Base-by-base conservation (phyloP, 1,140 invertebrate species). In the Caenorhabditis inopinata region DNA sequence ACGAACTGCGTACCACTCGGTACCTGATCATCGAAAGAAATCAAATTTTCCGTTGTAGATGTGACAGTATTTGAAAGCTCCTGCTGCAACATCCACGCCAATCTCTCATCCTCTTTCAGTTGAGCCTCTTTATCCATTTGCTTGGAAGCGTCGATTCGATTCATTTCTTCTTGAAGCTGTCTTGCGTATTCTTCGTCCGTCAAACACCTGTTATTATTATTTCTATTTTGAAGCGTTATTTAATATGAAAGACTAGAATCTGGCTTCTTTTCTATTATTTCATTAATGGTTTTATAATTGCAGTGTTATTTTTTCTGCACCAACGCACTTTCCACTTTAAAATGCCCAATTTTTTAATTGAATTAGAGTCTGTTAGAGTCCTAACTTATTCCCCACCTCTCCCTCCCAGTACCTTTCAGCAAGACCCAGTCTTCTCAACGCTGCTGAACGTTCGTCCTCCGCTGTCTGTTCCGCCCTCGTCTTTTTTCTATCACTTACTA, bases 41-140 rank as follows among this genome's bases (percentile, higher is more conserved):
- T 68, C 32, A 68, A 68, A 42, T 68, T 18, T 68, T 32, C n/a
- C 14, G 58, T 21, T 42, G 11, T n/a, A 16, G 29, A 16, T 18
- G n/a, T 32, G 38, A 14, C 6, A 12, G 9, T 4, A 16, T 5
- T 14, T 9, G 32, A 68, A n/a, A 32, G 38, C 21, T 68, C 32
- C n/a, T 68, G 32, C 11, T 68, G 58, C 3, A 68, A 32, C 7
- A 38, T 16, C 32, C 58, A 38, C 6, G 58, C 58, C 9, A 68
- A 21, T 21, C 58, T 29, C 1, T 16, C 58, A 21, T 68, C 58
- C 38, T 68, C 58, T 68, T 32, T 68, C 58, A 68, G 12, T 38
- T 68, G 58, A 21, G 7, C 58, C n/a, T 68, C 58, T 68, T 38
- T 68, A 68, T 68, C 58, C 58, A 68, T 68, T 68, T 68, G 58